These are phyloP conservation scores for Galendromus occidentalis DNA, from an alignment of 1,140 invertebrate genomes.

Conservation along the genomic window DNA sequence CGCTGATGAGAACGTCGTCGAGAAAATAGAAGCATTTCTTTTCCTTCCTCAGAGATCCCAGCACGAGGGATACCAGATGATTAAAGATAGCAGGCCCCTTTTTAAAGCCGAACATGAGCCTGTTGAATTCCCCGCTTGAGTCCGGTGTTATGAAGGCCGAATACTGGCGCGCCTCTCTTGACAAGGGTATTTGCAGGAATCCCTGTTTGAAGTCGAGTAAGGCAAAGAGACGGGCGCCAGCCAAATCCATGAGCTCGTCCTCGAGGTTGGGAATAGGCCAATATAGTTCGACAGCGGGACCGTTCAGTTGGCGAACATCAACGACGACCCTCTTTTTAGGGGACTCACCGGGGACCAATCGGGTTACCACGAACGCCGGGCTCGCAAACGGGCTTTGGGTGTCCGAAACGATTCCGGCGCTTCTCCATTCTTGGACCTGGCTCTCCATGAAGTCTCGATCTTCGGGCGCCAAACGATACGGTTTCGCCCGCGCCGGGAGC, in stretches of 20 bases:
- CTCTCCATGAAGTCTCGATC: neutral
- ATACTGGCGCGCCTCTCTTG: conserved; percentile 8
- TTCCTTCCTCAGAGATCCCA: no score
- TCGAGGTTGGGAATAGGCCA: no score
- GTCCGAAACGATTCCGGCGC: neutral
- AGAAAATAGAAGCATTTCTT: no score
- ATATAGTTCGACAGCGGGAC: no score
- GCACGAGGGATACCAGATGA: neutral
- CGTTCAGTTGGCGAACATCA: no score
- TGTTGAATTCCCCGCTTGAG: conserved; percentile 13
- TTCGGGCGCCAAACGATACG: no score
- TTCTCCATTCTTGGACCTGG: neutral
- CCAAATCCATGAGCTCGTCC: neutral
- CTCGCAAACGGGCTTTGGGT: neutral
- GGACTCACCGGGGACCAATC: neutral
- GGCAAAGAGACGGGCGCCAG: conserved; percentile 1
- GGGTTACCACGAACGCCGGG: neutral
- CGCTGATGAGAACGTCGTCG: no score
- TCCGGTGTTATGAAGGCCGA: conserved; percentile 16
- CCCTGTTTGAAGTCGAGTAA: conserved; percentile 15
- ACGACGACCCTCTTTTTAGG: no score
- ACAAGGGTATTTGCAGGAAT: conserved; percentile 16
- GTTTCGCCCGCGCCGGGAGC: no score
- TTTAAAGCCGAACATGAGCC: conserved; percentile 13
- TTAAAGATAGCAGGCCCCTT: conserved; percentile 15